Evolutionary conservation across 2,113 vertebrate species (phyloP).

Genomic region (Microtus oregoni): DNA sequence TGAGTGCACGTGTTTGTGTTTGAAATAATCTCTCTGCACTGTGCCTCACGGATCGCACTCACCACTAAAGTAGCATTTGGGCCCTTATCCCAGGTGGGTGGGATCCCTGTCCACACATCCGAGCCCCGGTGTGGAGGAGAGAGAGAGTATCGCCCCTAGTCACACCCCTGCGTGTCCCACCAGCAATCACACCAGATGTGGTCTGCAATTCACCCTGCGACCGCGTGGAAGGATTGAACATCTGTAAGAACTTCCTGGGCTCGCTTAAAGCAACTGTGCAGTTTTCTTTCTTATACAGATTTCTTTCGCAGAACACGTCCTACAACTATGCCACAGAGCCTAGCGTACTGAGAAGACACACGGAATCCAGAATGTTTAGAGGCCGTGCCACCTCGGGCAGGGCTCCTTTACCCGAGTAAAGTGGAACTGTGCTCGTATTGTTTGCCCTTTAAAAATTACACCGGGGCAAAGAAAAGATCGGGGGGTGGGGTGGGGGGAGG

Average conservation of each 20-base stretch:
- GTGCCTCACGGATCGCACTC: constrained; percentile 14
- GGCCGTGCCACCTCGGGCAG: neutral
- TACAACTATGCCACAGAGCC: neutral
- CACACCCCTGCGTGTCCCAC: neutral
- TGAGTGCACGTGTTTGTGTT: neutral
- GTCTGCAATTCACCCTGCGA: neutral
- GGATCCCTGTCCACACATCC: neutral
- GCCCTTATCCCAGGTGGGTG: neutral
- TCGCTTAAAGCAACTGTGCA: neutral
- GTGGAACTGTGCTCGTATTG: constrained; percentile 78
- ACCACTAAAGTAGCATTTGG: neutral
- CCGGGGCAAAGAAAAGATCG: constrained; percentile 74
- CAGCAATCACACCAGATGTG: neutral
- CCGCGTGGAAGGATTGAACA: neutral
- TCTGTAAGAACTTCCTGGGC: constrained; percentile 48
- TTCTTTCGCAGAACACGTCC: constrained; percentile 42
- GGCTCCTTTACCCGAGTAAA: constrained; percentile 41
- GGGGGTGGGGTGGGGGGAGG: constrained; percentile 32
- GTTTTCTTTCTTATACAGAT: neutral
- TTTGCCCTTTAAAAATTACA: constrained; percentile 75
- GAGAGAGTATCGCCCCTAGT: neutral
- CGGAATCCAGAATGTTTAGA: constrained; percentile 48
- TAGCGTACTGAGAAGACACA: neutral
- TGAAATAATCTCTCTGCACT: constrained; percentile 45
- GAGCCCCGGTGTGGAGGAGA: neutral